A percentile compares a stretch with the other conserved stretches of the same genome.
phyloP scores from a whole-genome alignment of 2,797 vertebrate genomes.

The Fringilla coelebs region DNA sequence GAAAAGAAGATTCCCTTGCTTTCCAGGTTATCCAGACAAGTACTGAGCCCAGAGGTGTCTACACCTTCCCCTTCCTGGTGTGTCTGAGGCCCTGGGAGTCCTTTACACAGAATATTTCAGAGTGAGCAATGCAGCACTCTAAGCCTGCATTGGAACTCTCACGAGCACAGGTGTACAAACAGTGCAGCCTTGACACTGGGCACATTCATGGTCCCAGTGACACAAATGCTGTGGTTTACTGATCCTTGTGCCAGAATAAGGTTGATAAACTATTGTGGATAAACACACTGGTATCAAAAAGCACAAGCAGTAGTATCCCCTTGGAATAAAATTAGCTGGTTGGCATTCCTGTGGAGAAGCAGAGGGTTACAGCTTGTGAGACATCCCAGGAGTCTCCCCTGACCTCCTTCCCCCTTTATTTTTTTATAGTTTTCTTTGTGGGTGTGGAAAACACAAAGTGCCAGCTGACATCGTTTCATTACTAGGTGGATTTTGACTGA shows the following conservation, averaged over 20 bases:
- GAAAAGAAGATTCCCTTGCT: not conserved
- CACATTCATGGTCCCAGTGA: not conserved
- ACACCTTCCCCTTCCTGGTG: not conserved
- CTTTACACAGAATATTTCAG: not conserved
- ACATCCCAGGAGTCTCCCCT: not conserved
- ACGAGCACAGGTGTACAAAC: accelerated
- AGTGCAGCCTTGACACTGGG: not conserved
- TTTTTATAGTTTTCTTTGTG: not conserved
- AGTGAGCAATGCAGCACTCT: not conserved
- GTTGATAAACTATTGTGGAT: not conserved
- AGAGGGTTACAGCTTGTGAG: not conserved
- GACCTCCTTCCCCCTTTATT: not conserved
- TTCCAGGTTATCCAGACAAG: not conserved
- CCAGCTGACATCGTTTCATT: not conserved
- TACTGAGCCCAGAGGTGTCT: not conserved
- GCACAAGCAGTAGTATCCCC: not conserved
- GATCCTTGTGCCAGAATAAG: not conserved
- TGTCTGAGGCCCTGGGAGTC: not conserved
- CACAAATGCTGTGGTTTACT: not conserved
- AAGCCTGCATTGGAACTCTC: not conserved
- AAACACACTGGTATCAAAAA: not conserved
- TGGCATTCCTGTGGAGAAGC: not conserved
- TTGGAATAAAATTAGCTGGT: not conserved
- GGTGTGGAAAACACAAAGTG: not conserved
- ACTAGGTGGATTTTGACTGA: not conserved